Base-by-base conservation (phyloP, 2,113 vertebrate species). In the Scortum barcoo region DNA sequence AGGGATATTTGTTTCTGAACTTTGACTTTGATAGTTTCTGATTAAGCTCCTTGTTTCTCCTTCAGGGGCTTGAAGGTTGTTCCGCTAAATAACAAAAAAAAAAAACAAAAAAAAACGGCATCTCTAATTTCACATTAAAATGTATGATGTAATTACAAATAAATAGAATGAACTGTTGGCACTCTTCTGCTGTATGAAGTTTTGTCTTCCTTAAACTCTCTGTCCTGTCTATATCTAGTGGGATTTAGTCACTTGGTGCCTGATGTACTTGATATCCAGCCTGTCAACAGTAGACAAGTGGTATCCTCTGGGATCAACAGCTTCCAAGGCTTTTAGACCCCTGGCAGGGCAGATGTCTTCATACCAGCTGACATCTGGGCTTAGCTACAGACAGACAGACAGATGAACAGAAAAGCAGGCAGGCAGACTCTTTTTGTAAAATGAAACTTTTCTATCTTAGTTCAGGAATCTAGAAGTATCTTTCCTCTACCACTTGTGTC, bases 291-390 rank as follows among this genome's bases (percentile, higher is more conserved):
- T 6, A 86, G 79, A 82, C 85, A 85, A 88, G 78, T 80, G 90
- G 82, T 84, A 53, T 83, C 76, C 83, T 83, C 61, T 77, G 86
- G 63, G 88, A 88, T 86, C 87, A 85, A 72, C 70, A 74, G 75
- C 57, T 88, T 82, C 67, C 76, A 84, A 72, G 51, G 80, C 73
- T 89, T 84, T 91, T 74, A 86, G 84, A 84, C 75, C 67, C 76
- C 84, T 90, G 85, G 84, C 81, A 85, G 65, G 77, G 61, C 84
- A 90, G 84, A 90, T 81, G 68, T 93, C 77, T 93, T 91, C 89
- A 90, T 88, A 86, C 57, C 80, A 92, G 85, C 85, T 88, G 85
- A 89, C 88, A 90, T 91, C 91, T 94, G 91, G 83, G 60, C 77
- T 87, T 63, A 79, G 65, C 30, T 48, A 56, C 66, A 88, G 75